Conservation (phyloP, 2,113 vertebrate species). For the Picathartes gymnocephalus region DNA sequence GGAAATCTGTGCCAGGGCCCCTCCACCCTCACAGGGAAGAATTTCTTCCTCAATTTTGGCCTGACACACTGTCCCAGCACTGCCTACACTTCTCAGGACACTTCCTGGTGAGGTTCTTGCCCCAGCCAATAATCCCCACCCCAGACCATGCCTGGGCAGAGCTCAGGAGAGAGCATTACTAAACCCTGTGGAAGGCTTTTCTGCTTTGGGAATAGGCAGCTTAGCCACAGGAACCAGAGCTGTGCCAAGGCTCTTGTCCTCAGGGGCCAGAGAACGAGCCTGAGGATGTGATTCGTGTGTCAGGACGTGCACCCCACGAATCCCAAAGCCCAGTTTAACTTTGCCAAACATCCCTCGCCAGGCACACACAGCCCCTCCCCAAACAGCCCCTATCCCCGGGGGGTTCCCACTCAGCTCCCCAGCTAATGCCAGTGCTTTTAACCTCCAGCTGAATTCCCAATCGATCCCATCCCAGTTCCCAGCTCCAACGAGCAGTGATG, state of each 20-base stretch:
- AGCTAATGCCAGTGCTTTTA: slow-evolving; percentile 38
- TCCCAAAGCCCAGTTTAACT: neutral
- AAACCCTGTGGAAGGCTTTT: neutral
- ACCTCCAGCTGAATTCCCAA: slow-evolving; percentile 9
- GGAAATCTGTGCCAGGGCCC: neutral
- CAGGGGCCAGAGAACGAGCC: neutral
- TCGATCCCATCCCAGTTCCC: neutral
- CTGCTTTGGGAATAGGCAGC: neutral
- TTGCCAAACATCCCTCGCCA: neutral
- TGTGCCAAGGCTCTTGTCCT: neutral
- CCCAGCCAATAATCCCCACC: neutral
- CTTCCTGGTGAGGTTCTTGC: neutral
- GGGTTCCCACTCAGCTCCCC: neutral
- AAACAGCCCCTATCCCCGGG: neutral
- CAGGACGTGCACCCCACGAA: rapidly evolving
- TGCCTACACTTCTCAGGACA: neutral
- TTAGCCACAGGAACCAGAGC: neutral
- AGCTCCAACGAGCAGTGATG: rapidly evolving
- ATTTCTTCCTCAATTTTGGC: neutral
- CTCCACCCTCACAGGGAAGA: rapidly evolving
- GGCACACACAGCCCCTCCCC: neutral
- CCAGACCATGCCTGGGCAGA: neutral
- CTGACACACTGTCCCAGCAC: neutral
- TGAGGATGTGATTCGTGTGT: neutral
- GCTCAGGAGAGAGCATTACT: neutral